phyloP scores from a whole-genome alignment of 1,140 invertebrate genomes.

The Drosophila cardini region DNA sequence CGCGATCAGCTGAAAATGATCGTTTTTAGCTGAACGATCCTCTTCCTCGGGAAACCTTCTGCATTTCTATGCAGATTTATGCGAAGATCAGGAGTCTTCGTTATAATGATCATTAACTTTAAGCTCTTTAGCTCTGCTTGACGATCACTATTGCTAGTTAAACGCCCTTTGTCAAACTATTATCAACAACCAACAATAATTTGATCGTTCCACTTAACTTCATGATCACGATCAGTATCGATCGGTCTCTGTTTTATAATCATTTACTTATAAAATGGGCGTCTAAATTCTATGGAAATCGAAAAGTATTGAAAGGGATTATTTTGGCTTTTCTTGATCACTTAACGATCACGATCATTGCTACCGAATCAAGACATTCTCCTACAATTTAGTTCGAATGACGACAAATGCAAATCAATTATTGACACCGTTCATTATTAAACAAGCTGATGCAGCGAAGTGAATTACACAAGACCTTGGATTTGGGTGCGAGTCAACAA shows the following conservation, averaged over 20 bases:
- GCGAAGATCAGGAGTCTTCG: too few species aligned
- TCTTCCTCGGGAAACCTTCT: too few species aligned
- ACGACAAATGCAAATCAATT: slow-evolving; percentile 59
- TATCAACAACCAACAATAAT: neutral
- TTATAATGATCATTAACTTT: too few species aligned
- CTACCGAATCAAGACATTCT: neutral
- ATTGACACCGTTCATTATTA: slow-evolving; percentile 49
- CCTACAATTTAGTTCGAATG: neutral
- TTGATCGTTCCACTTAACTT: neutral
- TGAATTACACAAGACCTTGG: slow-evolving; percentile 44
- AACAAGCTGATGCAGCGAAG: slow-evolving; percentile 42
- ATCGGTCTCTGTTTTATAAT: too few species aligned
- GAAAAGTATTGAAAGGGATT: neutral
- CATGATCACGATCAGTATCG: neutral
- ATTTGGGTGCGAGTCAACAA: slow-evolving; percentile 39
- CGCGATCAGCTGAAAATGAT: neutral
- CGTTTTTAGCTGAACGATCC: neutral
- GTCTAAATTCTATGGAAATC: too few species aligned
- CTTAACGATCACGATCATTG: neutral
- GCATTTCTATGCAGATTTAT: too few species aligned
- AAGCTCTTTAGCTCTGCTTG: too few species aligned
- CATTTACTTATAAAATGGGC: too few species aligned
- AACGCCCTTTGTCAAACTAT: too few species aligned
- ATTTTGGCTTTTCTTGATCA: neutral
- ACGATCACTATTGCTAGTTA: too few species aligned